Evolutionary conservation across 2,113 vertebrate genomes (phyloP).

Genomic region (Leucosticte australis): DNA sequence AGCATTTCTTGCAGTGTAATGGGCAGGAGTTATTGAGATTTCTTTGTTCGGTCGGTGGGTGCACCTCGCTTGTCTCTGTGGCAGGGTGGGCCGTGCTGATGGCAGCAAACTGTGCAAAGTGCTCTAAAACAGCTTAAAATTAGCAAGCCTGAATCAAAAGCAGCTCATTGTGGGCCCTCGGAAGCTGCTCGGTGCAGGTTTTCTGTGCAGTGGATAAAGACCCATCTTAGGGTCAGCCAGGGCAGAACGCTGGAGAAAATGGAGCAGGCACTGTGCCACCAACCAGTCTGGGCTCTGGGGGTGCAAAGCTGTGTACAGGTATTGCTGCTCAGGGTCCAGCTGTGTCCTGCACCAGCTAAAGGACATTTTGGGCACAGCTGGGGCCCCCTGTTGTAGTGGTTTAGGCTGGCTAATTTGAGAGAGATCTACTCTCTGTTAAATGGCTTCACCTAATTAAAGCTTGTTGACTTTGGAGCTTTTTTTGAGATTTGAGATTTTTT

Average conservation of each 20-base stretch:
- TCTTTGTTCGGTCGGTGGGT: not conserved
- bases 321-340: accelerated
- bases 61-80: not conserved
- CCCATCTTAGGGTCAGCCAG: accelerated
- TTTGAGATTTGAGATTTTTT: not conserved
- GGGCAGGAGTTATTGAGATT: not conserved
- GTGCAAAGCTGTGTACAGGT: accelerated
- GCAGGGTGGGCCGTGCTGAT: not conserved
- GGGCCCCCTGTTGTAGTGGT: not conserved
- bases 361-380: not conserved
- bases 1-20: not conserved
- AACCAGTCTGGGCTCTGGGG: accelerated
- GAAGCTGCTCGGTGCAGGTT: not conserved
- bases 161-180: not conserved
- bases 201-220: not conserved
- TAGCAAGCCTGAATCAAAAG: not conserved
- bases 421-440: too few relatives aligned
- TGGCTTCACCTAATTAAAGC: too few relatives aligned
- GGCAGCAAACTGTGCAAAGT: not conserved
- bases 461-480: not conserved
- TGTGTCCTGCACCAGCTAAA: not conserved
- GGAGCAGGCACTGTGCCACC: not conserved
- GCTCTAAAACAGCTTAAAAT: not conserved
- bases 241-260: accelerated
- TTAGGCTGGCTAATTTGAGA: not conserved